A percentile compares a stretch with the other conserved stretches of the same genome.
These are phyloP conservation scores for Scaptomyza caliginosa DNA, from an alignment of 2,888 invertebrate genomes.

Conservation along the genomic window DNA sequence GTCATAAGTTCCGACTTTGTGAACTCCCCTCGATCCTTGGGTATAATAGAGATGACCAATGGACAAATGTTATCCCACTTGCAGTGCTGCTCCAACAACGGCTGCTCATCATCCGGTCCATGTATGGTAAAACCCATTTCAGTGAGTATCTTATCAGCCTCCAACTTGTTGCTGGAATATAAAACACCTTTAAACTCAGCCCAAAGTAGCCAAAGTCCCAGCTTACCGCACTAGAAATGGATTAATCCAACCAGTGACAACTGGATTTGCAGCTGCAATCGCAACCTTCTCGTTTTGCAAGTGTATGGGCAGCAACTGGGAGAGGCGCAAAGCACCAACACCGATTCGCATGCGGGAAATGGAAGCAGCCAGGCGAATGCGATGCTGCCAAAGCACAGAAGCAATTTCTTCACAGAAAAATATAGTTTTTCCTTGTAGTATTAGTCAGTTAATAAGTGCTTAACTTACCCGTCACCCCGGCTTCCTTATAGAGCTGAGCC, in stretches of 20 bases:
- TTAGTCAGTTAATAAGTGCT: too few relatives aligned
- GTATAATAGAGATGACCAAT: conserved; percentile 85
- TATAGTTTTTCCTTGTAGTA: too few relatives aligned
- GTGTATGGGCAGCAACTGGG: conserved; percentile 89
- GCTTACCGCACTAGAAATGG: conserved; percentile 88
- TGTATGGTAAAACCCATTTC: conserved; percentile 74
- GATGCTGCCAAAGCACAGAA: conserved; percentile 87
- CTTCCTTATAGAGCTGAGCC: conserved; percentile 72
- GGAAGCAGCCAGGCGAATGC: conserved; percentile 90
- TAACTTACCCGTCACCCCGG: conserved; percentile 75
- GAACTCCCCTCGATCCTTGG: conserved; percentile 85
- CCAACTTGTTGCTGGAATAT: conserved; percentile 62
- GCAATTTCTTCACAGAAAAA: conserved; percentile 85
- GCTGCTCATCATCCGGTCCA: conserved; percentile 66
- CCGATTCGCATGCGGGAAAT: conserved; percentile 90
- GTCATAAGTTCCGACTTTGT: conserved; percentile 86
- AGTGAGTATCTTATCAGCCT: conserved; percentile 59
- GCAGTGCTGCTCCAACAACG: conserved; percentile 74
- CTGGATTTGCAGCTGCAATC: conserved; percentile 85
- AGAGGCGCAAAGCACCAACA: conserved; percentile 88
- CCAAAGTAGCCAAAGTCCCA: fast-evolving
- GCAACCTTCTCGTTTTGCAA: conserved; percentile 89
- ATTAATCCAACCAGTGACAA: conserved; percentile 92
- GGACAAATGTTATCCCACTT: conserved; percentile 85
- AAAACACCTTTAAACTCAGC: not conserved